Evolutionary conservation across 2,888 invertebrate genomes (phyloP).

Genomic region (Amorpha juglandis): DNA sequence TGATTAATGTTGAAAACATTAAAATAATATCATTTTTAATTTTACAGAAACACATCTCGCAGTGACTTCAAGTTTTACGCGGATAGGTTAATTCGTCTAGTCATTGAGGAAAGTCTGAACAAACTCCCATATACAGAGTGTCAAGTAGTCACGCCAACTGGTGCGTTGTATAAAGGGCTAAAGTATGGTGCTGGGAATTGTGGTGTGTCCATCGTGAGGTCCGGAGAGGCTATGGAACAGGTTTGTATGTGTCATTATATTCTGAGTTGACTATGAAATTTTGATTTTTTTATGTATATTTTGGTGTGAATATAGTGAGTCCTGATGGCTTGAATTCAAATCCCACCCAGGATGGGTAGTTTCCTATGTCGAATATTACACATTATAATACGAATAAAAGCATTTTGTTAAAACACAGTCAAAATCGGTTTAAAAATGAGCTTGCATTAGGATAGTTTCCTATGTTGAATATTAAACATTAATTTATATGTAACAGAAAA

Average conservation of each 20-base stretch:
- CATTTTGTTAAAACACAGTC: too few relatives aligned
- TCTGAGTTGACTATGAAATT: too few relatives aligned
- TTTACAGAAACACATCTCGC: conserved; percentile 92
- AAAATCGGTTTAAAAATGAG: too few relatives aligned
- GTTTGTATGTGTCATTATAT: conserved; percentile 54
- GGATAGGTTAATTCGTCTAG: conserved; percentile 97
- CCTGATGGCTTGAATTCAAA: too few relatives aligned
- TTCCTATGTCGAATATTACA: too few relatives aligned
- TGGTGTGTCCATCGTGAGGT: conserved; percentile 98
- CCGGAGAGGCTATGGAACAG: conserved; percentile 98
- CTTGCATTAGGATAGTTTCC: too few relatives aligned
- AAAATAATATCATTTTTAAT: conserved; percentile 27
- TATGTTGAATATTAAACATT: too few relatives aligned
- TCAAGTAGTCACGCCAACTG: conserved; percentile 96
- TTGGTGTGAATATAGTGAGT: too few relatives aligned
- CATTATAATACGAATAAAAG: too few relatives aligned
- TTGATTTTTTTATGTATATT: too few relatives aligned
- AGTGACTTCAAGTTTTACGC: conserved; percentile 99
- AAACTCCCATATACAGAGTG: conserved; percentile 97
- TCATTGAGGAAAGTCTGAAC: conserved; percentile 99
- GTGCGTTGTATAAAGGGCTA: conserved; percentile 94
- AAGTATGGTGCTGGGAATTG: conserved; percentile 99
- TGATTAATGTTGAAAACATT: background rate
- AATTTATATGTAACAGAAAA: too few relatives aligned
- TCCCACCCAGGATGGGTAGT: too few relatives aligned